Evolutionary conservation across 1,140 invertebrate species (phyloP).

Genomic region (Aethina tumida): DNA sequence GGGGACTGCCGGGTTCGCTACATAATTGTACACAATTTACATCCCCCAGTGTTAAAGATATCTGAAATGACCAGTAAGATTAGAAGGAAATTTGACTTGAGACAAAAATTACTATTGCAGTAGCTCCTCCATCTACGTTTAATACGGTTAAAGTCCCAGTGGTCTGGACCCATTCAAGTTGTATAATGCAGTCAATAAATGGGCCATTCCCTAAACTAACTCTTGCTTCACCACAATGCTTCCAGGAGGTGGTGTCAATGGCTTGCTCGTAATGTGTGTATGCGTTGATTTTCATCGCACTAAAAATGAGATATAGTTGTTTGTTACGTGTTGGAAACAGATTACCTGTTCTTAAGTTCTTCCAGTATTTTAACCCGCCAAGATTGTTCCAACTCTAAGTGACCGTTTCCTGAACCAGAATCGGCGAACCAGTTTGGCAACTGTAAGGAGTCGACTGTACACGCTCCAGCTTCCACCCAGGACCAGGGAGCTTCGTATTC

Average conservation of each 20-base stretch:
- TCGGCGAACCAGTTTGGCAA: slow-evolving; percentile 63
- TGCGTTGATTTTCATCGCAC: no score
- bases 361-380: slow-evolving; percentile 68
- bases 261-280: slow-evolving; percentile 44
- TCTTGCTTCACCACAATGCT: slow-evolving; percentile 66
- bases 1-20: slow-evolving; percentile 65
- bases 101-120: slow-evolving; percentile 50
- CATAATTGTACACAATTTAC: slow-evolving; percentile 63
- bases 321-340: slow-evolving; percentile 18
- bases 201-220: slow-evolving; percentile 48
- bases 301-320: no score
- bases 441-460: slow-evolving; percentile 54
- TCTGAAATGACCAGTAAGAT: slow-evolving; percentile 32
- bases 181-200: slow-evolving; percentile 66
- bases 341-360: slow-evolving; percentile 50
- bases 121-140: slow-evolving; percentile 60
- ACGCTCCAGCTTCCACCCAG: slow-evolving; percentile 67
- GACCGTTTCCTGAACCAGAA: slow-evolving; percentile 41
- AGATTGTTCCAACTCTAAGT: slow-evolving; percentile 55
- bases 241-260: slow-evolving; percentile 73
- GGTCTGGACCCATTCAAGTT: slow-evolving; percentile 68
- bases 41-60: slow-evolving; percentile 54
- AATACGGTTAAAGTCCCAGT: slow-evolving; percentile 67
- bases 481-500: slow-evolving; percentile 68
- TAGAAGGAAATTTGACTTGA: neutral